A percentile compares a stretch with the other conserved stretches of the same genome.
Evolutionary conservation across 2,888 invertebrate genomes (phyloP).

Genomic region (Nomada hirtipes): DNA sequence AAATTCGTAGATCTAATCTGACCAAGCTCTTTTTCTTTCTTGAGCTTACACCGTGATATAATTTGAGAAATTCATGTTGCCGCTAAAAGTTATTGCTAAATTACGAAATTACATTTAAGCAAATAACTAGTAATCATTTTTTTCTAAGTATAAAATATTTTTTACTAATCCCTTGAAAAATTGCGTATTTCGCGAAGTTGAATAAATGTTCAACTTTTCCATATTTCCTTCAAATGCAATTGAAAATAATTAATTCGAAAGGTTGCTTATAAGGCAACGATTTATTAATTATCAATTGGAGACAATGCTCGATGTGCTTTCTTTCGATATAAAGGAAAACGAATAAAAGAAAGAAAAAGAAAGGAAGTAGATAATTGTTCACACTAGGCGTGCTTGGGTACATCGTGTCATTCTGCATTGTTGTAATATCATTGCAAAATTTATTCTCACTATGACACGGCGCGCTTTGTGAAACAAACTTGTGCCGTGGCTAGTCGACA

Average conservation of each 20-base stretch:
- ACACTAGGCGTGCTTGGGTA: conserved; percentile 64
- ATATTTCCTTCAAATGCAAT: not conserved
- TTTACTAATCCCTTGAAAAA: too few relatives aligned
- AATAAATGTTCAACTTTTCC: not conserved
- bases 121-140: too few relatives aligned
- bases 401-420: conserved; percentile 48
- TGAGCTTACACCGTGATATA: too few relatives aligned
- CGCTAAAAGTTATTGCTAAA: too few relatives aligned
- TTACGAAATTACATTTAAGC: too few relatives aligned
- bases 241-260: not conserved
- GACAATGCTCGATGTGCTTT: conserved; percentile 30
- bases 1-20: not conserved
- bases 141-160: too few relatives aligned
- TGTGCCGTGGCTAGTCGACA: conserved; percentile 41
- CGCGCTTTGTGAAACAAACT: conserved; percentile 11
- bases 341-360: not conserved
- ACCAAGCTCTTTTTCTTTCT: not conserved
- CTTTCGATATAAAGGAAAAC: conserved; percentile 22
- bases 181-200: too few relatives aligned
- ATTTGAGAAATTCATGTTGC: too few relatives aligned
- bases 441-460: conserved; percentile 22
- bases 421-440: conserved; percentile 31
- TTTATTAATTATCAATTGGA: too few relatives aligned
- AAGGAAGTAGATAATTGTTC: conserved; percentile 29
- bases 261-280: too few relatives aligned